Percentiles rank a stretch among this genome's conserved stretches.
phyloP scores from a whole-genome alignment of 2,113 vertebrate species.

The Thunnus maccoyii region DNA sequence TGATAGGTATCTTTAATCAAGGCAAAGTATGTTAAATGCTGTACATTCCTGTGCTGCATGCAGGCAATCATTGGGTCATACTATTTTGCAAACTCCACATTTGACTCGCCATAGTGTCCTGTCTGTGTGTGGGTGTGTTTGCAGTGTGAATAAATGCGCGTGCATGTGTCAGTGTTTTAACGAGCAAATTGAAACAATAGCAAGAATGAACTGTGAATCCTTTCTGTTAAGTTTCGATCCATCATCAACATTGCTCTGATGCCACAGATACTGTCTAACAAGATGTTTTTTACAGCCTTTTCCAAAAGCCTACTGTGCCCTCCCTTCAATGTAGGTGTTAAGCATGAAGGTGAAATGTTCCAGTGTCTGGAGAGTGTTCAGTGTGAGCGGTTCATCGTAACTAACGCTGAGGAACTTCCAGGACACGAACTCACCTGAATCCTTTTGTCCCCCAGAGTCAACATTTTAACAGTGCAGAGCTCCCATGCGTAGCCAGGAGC shows the following conservation, averaged over 20 bases:
- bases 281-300: neutral
- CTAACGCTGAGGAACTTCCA: slow-evolving; percentile 60
- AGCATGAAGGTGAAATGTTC: slow-evolving; percentile 28
- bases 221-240: neutral
- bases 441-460: slow-evolving; percentile 72
- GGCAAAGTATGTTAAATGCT: slow-evolving; percentile 24
- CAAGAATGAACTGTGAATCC: neutral
- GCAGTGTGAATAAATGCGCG: neutral
- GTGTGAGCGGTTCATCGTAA: slow-evolving; percentile 50
- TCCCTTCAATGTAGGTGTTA: neutral
- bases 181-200: neutral
- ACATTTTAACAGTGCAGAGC: slow-evolving; percentile 69
- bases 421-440: slow-evolving; percentile 61
- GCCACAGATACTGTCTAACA: slow-evolving; percentile 2
- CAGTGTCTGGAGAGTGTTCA: slow-evolving; percentile 28
- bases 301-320: neutral
- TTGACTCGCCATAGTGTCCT: neutral
- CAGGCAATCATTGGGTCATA: slow-evolving; percentile 12
- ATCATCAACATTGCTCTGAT: neutral
- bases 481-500: slow-evolving; percentile 71
- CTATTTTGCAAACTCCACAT: slow-evolving; percentile 24
- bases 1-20: slow-evolving; percentile 69
- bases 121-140: neutral
- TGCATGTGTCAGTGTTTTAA: slow-evolving; percentile 5
- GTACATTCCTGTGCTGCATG: slow-evolving; percentile 23